Conservation (phyloP, 2,113 vertebrate genomes). For the Poecile atricapillus region DNA sequence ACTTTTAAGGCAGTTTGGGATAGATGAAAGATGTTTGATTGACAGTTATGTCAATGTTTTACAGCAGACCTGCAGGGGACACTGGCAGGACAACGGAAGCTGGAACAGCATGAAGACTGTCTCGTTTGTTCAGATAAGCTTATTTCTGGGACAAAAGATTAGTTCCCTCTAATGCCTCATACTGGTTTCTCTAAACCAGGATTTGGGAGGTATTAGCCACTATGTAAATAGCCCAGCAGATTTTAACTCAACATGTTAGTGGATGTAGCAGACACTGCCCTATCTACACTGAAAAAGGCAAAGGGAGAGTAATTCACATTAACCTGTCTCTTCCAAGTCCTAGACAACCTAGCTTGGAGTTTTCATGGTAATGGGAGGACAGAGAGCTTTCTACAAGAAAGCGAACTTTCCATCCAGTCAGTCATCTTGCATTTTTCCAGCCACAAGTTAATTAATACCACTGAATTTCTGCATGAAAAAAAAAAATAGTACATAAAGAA, state of each 20-base stretch:
- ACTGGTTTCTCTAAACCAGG: slow-evolving; percentile 1
- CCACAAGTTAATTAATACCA: neutral
- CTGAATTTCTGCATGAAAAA: neutral
- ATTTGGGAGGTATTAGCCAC: slow-evolving; percentile 22
- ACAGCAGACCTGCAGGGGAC: neutral
- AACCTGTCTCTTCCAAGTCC: neutral
- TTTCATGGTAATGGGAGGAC: neutral
- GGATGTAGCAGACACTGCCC: neutral
- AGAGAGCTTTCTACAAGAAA: neutral
- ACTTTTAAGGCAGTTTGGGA: neutral
- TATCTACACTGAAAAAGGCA: neutral
- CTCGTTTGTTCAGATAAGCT: neutral
- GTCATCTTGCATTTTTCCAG: neutral
- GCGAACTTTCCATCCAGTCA: neutral
- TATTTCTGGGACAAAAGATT: slow-evolving; percentile 17
- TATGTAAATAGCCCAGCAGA: neutral
- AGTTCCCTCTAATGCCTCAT: neutral
- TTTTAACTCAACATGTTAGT: neutral
- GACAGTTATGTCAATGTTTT: neutral
- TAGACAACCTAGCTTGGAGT: neutral
- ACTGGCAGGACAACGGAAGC: neutral
- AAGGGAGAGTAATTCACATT: neutral
- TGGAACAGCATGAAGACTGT: neutral
- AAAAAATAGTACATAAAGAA: neutral
- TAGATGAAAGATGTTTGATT: neutral